Evolutionary conservation across 2,113 vertebrate species (phyloP).

Genomic region (Agapornis roseicollis): DNA sequence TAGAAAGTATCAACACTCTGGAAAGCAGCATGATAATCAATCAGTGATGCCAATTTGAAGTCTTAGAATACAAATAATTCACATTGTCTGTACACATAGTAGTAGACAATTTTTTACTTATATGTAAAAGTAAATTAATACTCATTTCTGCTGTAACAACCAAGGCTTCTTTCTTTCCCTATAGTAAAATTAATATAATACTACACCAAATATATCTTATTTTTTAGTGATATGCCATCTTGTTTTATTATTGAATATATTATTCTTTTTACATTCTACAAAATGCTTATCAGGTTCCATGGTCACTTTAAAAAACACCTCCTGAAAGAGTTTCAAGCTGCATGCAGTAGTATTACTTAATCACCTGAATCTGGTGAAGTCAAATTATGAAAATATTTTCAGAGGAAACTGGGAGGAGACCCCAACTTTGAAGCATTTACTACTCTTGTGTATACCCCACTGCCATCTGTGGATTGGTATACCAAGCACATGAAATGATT

Average conservation of each 20-base stretch:
- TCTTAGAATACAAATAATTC: not conserved
- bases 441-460: not conserved
- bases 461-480: not conserved
- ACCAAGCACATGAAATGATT: not conserved
- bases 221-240: not conserved
- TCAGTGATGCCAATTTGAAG: not conserved
- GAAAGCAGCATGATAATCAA: not conserved
- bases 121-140: not conserved
- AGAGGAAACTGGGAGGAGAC: not conserved
- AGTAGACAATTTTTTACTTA: not conserved
- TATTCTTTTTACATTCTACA: not conserved
- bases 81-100: not conserved
- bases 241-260: not conserved
- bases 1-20: not conserved
- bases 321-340: not conserved
- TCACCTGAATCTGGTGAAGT: not conserved
- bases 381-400: not conserved
- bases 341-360: not conserved
- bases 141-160: not conserved
- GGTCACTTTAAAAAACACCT: not conserved
- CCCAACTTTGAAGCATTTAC: not conserved
- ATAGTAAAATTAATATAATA: not conserved
- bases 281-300: not conserved
- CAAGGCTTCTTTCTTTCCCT: not conserved
- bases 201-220: not conserved